Evolutionary conservation across 2,888 invertebrate species (phyloP).

Genomic region (Muschampia plurimacula): DNA sequence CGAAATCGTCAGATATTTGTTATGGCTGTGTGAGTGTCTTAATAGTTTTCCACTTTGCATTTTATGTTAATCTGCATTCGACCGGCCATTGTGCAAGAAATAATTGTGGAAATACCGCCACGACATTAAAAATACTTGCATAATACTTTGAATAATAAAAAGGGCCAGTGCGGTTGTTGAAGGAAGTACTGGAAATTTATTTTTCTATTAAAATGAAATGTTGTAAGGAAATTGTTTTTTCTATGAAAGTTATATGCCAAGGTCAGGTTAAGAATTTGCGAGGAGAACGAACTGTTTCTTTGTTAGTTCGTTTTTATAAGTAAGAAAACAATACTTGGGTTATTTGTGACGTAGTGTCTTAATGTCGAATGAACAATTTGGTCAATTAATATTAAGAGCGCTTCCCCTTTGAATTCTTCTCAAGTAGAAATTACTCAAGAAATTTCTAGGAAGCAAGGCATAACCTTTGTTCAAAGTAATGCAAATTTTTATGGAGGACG

Average conservation of each 20-base stretch:
- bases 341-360: too few species aligned
- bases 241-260: background rate
- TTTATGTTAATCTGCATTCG: slow-evolving; percentile 61
- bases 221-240: background rate
- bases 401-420: too few species aligned
- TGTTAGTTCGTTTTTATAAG: too few species aligned
- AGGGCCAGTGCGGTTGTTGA: slow-evolving; percentile 26
- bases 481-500: too few species aligned
- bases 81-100: slow-evolving; percentile 47
- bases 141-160: slow-evolving; percentile 27
- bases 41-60: slow-evolving; percentile 62
- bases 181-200: slow-evolving; percentile 1
- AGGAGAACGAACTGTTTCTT: background rate
- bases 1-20: slow-evolving; percentile 58
- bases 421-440: too few species aligned
- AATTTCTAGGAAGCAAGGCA: too few species aligned
- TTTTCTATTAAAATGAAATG: slow-evolving; percentile 9
- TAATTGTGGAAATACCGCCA: slow-evolving; percentile 35
- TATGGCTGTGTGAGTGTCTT: slow-evolving; percentile 47
- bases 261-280: background rate
- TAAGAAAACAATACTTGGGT: too few species aligned
- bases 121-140: slow-evolving; percentile 34
- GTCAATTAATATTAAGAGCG: too few species aligned
- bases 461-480: too few species aligned
- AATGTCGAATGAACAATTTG: too few species aligned